Evolutionary conservation across 2,888 invertebrate species (phyloP).

Genomic region (Linnaemya vulpina): DNA sequence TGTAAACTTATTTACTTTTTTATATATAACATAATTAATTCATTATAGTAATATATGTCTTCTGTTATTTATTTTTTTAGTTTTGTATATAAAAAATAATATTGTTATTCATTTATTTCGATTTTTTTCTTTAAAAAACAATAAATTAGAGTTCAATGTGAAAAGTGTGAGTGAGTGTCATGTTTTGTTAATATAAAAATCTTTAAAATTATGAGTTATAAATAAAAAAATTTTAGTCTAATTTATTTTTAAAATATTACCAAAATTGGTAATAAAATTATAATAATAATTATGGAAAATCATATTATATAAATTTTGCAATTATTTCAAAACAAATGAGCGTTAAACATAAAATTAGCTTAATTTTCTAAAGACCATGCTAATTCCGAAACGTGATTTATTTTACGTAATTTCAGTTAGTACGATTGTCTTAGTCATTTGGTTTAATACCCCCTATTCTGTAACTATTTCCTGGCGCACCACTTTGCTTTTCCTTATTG

Average conservation of each 20-base stretch:
- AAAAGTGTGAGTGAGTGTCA: conserved; percentile 4
- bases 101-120: conserved; percentile 32
- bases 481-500: no score
- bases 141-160: conserved; percentile 26
- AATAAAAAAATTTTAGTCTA: conserved; percentile 4
- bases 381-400: neutral
- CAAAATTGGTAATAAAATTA: neutral
- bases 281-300: neutral
- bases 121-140: neutral
- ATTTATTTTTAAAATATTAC: conserved; percentile 15
- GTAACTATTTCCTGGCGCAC: no score
- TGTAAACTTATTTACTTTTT: conserved; percentile 46
- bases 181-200: neutral
- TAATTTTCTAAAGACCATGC: neutral
- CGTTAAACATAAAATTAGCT: no score
- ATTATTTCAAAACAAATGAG: neutral
- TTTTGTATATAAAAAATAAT: conserved; percentile 63
- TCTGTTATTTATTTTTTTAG: conserved; percentile 22
- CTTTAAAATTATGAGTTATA: conserved; percentile 9
- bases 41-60: conserved; percentile 55
- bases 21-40: conserved; percentile 57
- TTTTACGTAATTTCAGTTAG: neutral
- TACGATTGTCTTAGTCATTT: no score
- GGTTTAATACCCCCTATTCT: no score
- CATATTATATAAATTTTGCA: neutral